Evolutionary conservation across 2,888 invertebrate species (phyloP).

Genomic region (Tanytarsus gracilentus): DNA sequence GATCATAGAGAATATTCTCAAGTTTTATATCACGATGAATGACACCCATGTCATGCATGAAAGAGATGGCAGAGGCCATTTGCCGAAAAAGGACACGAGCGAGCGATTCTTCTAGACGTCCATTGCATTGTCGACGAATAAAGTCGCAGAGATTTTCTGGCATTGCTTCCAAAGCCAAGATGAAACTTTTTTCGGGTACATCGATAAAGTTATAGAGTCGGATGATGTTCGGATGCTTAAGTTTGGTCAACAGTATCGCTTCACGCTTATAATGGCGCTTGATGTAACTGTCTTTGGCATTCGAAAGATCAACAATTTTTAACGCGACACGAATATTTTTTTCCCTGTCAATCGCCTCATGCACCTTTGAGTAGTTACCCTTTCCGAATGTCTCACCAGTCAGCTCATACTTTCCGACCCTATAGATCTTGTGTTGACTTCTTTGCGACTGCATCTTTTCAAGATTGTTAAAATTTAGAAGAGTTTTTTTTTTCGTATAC

Average conservation of each 20-base stretch:
- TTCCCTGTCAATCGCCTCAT: conserved; percentile 60
- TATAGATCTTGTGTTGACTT: neutral
- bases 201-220: conserved; percentile 63
- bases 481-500: neutral
- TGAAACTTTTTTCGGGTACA: conserved; percentile 57
- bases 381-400: conserved; percentile 61
- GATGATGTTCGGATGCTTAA: conserved; percentile 64
- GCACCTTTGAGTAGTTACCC: conserved; percentile 67
- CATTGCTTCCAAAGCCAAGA: conserved; percentile 62
- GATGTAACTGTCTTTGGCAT: conserved; percentile 59
- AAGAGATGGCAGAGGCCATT: conserved; percentile 56
- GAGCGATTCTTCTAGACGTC: conserved; percentile 49
- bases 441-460: neutral
- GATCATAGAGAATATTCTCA: conserved; percentile 68
- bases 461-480: neutral
- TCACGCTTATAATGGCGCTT: conserved; percentile 62
- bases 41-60: conserved; percentile 58
- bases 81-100: conserved; percentile 53
- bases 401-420: conserved; percentile 63
- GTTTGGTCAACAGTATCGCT: conserved; percentile 57
- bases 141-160: conserved; percentile 56
- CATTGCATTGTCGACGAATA: conserved; percentile 50
- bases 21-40: conserved; percentile 68
- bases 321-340: conserved; percentile 57
- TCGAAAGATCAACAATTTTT: neutral